These are phyloP conservation scores for Actinostola sp. DNA, from an alignment of 92 coral and sea anemone species.

Conservation along the genomic window DNA sequence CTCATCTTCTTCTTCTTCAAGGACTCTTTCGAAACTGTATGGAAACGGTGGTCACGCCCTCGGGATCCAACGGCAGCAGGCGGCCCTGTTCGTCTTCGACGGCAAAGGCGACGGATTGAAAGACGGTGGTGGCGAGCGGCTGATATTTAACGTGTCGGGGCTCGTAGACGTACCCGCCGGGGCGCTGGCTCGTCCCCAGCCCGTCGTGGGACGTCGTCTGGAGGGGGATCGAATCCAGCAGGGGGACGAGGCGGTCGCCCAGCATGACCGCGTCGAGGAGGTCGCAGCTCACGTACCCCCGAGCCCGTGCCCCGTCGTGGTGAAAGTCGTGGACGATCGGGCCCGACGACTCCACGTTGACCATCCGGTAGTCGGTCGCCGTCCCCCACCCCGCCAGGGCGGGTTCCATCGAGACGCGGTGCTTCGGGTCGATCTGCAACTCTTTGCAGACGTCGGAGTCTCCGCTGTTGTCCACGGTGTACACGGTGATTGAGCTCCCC, in stretches of 20 bases:
- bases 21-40: constrained; percentile 1
- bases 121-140: not conserved
- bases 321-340: not conserved
- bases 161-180: constrained; percentile 5
- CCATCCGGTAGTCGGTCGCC: too few relatives aligned
- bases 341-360: too few relatives aligned
- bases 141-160: constrained; percentile 1
- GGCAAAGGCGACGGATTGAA: constrained; percentile 9
- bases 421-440: too few relatives aligned
- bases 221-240: not conserved
- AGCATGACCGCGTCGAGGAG: not conserved
- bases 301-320: not conserved
- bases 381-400: too few relatives aligned
- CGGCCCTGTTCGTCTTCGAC: constrained; percentile 11
- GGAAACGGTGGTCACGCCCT: constrained; percentile 7
- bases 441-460: too few relatives aligned
- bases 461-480: too few relatives aligned
- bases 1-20: not conserved
- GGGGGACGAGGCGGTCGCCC: not conserved
- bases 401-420: too few relatives aligned
- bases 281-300: not conserved
- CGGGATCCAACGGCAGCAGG: not conserved
- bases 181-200: too few relatives aligned
- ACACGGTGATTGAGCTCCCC: too few relatives aligned
- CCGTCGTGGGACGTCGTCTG: not conserved